Conservation (phyloP, 64 coral and sea anemone genomes). For the Actinia tenebrosa region DNA sequence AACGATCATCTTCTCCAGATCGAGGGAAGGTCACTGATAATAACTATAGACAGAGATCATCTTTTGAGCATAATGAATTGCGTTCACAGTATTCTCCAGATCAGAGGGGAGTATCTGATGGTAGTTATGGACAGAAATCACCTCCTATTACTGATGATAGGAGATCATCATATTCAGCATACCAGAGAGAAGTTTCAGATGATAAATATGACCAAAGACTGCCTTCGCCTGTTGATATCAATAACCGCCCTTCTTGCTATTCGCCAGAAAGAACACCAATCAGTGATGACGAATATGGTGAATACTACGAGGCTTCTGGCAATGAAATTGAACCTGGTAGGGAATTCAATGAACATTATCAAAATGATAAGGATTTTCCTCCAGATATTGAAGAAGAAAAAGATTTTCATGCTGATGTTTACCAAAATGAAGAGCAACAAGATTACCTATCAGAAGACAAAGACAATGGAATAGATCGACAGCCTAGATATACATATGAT, state of each 20-base stretch:
- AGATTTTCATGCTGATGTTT: neutral
- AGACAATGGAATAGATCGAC: neutral
- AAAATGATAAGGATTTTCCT: neutral
- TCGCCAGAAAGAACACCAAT: neutral
- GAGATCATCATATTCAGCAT: neutral
- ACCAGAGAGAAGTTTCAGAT: neutral
- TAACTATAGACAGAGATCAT: neutral
- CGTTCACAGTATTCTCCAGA: neutral
- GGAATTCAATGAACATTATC: neutral
- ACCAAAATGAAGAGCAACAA: neutral
- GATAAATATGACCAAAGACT: neutral
- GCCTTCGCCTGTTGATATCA: neutral
- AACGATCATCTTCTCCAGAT: neutral
- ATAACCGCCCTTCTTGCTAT: neutral
- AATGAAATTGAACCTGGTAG: neutral
- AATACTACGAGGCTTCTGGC: neutral
- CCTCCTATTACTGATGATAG: neutral
- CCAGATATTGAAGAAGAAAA: neutral
- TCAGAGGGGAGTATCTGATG: neutral
- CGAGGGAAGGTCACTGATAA: neutral
- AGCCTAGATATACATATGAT: neutral
- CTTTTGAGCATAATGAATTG: neutral
- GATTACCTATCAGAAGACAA: neutral
- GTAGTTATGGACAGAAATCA: neutral
- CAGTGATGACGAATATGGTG: neutral